phyloP scores from a whole-genome alignment of 2,888 invertebrate genomes.

The Cerastis leucographa region DNA sequence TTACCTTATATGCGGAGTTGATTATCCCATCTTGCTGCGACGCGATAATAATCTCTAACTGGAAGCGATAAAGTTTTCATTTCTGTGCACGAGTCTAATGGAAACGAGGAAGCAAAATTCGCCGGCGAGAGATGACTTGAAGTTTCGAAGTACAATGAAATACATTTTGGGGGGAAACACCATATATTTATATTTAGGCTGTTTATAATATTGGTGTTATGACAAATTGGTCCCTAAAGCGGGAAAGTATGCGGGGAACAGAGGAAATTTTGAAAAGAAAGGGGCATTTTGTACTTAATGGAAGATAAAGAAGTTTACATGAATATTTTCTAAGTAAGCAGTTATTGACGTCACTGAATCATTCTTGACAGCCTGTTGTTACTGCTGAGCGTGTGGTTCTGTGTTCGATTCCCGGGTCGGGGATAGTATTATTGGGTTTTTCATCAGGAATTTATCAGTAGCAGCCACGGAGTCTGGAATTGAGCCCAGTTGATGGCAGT shows the following conservation, averaged over 20 bases:
- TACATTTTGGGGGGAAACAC: conserved; percentile 53
- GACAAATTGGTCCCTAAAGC: conserved; percentile 59
- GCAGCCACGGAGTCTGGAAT: too few species aligned
- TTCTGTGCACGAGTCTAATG: conserved; percentile 53
- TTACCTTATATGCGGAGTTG: conserved; percentile 67
- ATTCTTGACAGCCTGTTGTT: not conserved
- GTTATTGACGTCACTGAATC: not conserved
- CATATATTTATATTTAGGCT: conserved; percentile 58
- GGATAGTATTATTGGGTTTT: too few species aligned
- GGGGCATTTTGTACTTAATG: conserved; percentile 13
- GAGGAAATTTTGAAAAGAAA: conserved; percentile 16
- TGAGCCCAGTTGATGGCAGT: too few species aligned
- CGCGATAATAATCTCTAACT: conserved; percentile 62
- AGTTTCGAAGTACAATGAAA: conserved; percentile 66
- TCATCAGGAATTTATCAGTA: too few species aligned
- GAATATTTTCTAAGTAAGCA: not conserved
- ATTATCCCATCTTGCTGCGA: conserved; percentile 56
- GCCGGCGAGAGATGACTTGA: conserved; percentile 66
- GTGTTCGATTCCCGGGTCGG: too few species aligned
- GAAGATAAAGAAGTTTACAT: conserved; percentile 5
- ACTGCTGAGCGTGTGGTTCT: too few species aligned
- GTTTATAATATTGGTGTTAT: conserved; percentile 58
- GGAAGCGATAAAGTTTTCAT: conserved; percentile 57
- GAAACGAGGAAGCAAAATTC: conserved; percentile 57
- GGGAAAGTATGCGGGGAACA: conserved; percentile 22